Base-by-base conservation (phyloP, 2,113 vertebrate species). In the Vulpes lagopus region DNA sequence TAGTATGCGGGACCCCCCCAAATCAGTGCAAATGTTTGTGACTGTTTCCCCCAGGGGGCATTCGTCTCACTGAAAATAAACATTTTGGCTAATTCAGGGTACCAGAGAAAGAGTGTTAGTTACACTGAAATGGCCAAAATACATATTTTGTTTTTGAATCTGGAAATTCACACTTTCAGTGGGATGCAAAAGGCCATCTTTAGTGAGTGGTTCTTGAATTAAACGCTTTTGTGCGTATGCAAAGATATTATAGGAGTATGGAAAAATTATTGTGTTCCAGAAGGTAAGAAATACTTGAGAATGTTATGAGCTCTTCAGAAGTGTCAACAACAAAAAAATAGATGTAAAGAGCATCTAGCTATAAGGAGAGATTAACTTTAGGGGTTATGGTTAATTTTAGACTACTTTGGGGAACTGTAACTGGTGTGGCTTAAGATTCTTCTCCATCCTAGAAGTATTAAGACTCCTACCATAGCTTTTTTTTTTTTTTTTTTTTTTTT, bases 21-120 rank as follows among this genome's bases (percentile, higher is more conserved):
- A 64, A 74, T 69, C 32, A 79, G 10, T 51, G 9, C 49, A 73
- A 97, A 97, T n/a, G 78, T 79, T 76, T 94, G 91, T 14, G 71
- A 53, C 43, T 49, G 2, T 89, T 98, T 97, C 92, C 81, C 96
- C 62, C 88, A 95, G 93, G 74, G 87, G 73, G 23, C 67, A 96
- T 94, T 93, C 25, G 0, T 71, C 62, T 94, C 81, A 96, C 23
- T 91, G 30, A 97, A 97, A 95, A 62, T 53, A 95, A 93, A 30
- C 51, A 65, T 74, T 91, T 96, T 57, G 11, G 22, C 51, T 57
- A 96, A 60, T 94, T 91, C 27, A 86, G 7, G 20, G 60, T 80
- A 49, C 3, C 25, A 94, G 51, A 89, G 62, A 89, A 93, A 83
- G 17, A 85, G 22, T 55, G 27, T 89, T 83, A 38, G 8, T 93